phyloP scores from a whole-genome alignment of 2,113 vertebrate genomes.

The Oceanites oceanicus region DNA sequence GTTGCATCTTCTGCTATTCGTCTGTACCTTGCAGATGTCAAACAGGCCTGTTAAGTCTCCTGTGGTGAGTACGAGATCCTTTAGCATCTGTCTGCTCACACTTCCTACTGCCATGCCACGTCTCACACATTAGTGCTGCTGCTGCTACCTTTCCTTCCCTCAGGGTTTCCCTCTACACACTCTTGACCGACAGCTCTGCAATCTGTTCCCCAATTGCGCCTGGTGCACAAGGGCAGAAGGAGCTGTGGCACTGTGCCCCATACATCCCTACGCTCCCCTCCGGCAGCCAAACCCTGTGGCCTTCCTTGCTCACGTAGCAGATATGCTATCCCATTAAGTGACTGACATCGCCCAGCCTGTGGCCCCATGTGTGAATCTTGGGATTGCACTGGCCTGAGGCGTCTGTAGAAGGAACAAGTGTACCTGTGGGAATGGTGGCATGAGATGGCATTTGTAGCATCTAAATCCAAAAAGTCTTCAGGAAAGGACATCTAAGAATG shows the following conservation, averaged over 20 bases:
- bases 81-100: not conserved
- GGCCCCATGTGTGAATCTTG: not conserved
- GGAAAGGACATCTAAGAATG: not conserved
- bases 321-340: not conserved
- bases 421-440: not conserved
- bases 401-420: not conserved
- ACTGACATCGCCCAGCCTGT: not conserved
- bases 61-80: not conserved
- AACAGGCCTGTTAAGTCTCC: not conserved
- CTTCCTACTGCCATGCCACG: not conserved
- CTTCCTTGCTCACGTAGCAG: not conserved
- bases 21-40: not conserved
- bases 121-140: not conserved
- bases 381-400: not conserved
- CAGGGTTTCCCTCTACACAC: not conserved
- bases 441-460: not conserved
- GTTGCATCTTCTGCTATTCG: not conserved
- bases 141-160: not conserved
- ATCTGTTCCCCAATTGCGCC: not conserved
- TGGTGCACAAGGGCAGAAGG: not conserved
- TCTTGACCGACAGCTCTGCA: not conserved
- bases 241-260: not conserved
- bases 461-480: not conserved
- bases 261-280: accelerated
- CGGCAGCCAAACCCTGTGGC: not conserved